Conservation (phyloP, 2,797 vertebrate genomes). For the Petrocephalus schoutedeni region DNA sequence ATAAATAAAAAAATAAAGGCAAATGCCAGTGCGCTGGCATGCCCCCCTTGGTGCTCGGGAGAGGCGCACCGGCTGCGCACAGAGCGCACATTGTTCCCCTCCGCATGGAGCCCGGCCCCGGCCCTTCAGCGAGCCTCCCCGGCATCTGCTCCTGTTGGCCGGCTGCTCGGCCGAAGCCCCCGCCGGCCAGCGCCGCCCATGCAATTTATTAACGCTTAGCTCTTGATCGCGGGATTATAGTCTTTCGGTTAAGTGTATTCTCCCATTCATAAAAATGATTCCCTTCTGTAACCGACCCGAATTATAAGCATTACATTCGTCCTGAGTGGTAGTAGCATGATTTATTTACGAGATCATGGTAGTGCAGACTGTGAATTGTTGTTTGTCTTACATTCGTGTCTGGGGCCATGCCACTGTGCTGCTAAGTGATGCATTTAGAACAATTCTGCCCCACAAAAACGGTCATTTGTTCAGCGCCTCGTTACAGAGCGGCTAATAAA, state of each 20-base stretch:
- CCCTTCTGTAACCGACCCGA: not conserved
- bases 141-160: not conserved
- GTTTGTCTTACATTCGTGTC: not conserved
- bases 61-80: not conserved
- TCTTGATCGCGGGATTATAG: not conserved
- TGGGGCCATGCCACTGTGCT: not conserved
- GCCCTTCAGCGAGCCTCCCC: not conserved
- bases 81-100: conserved; percentile 19
- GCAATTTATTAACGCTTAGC: not conserved
- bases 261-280: no score
- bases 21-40: not conserved
- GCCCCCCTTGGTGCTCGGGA: no score
- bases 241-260: not conserved
- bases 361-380: not conserved
- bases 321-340: not conserved
- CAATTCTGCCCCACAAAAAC: not conserved
- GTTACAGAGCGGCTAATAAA: not conserved
- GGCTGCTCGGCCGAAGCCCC: not conserved
- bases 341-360: not conserved
- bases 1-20: not conserved
- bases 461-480: not conserved
- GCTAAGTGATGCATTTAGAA: not conserved
- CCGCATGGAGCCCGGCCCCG: not conserved
- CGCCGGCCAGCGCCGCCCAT: not conserved
- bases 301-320: not conserved